Conservation (phyloP, 2,113 vertebrate species). For the Gambusia holbrooki region DNA sequence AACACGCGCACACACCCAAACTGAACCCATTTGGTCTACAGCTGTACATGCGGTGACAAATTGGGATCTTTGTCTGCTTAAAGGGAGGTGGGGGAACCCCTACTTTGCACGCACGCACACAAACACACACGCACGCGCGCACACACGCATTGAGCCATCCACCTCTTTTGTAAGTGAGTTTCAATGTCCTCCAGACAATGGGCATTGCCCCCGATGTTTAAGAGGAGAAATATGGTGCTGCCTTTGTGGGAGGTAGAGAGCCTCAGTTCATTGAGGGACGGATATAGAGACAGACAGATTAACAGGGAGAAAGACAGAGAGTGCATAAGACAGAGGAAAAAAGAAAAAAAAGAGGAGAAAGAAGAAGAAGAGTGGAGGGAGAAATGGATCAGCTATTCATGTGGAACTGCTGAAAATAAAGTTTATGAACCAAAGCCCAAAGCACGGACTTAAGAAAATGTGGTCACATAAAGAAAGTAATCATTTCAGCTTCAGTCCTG, state of each 20-base stretch:
- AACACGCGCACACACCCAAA: slow-evolving; percentile 60
- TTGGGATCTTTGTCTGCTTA: slow-evolving; percentile 78
- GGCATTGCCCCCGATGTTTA: slow-evolving; percentile 63
- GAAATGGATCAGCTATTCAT: slow-evolving; percentile 32
- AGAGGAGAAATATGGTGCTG: slow-evolving; percentile 77
- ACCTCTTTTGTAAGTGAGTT: slow-evolving; percentile 63
- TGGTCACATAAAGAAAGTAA: slow-evolving; percentile 7
- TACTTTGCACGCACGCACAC: slow-evolving; percentile 44
- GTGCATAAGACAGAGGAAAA: slow-evolving; percentile 58
- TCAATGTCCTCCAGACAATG: slow-evolving; percentile 69
- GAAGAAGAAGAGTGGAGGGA: slow-evolving; percentile 25
- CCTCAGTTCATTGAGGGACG: slow-evolving; percentile 75
- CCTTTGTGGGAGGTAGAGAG: slow-evolving; percentile 78
- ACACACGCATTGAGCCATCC: slow-evolving; percentile 62
- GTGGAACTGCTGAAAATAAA: slow-evolving; percentile 18
- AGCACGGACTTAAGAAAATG: slow-evolving; percentile 8
- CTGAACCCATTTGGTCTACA: slow-evolving; percentile 72
- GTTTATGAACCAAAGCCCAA: background rate
- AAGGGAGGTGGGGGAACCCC: slow-evolving; percentile 68
- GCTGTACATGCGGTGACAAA: slow-evolving; percentile 80
- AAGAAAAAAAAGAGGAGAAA: slow-evolving; percentile 1
- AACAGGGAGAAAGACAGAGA: slow-evolving; percentile 68
- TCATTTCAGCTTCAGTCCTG: slow-evolving; percentile 10
- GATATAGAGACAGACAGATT: slow-evolving; percentile 73
- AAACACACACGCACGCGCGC: slow-evolving; percentile 50